Percentiles rank a stretch among this genome's conserved stretches.
Conservation (phyloP, 1,140 invertebrate genomes). For the Leptinotarsa defecta region DNA sequence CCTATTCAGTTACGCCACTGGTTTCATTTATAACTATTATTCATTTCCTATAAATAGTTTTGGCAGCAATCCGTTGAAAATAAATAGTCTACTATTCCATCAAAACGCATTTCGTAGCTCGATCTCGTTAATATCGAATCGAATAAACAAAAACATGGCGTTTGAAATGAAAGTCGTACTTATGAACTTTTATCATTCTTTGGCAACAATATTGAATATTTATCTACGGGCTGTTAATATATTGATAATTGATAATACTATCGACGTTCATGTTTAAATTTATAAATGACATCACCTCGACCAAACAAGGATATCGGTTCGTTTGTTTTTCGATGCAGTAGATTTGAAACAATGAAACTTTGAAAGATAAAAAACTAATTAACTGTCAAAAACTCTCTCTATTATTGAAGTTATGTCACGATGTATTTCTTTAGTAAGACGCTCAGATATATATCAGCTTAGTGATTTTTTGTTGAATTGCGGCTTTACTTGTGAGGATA, state of each 20-base stretch:
- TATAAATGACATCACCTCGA: slow-evolving; percentile 26
- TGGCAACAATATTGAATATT: slow-evolving; percentile 22
- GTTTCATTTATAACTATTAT: neutral
- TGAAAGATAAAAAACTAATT: no score
- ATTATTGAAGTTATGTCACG: no score
- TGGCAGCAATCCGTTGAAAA: slow-evolving; percentile 4
- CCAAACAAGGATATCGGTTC: slow-evolving; percentile 21
- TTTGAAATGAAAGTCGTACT: neutral
- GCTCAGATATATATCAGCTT: no score
- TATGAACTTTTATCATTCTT: neutral
- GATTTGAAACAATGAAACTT: neutral
- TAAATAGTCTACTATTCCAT: neutral
- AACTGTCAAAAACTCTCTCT: no score
- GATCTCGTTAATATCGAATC: neutral
- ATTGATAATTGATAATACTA: slow-evolving; percentile 25
- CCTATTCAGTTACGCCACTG: no score
- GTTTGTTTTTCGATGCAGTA: slow-evolving; percentile 13
- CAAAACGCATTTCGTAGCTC: neutral
- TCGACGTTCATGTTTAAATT: slow-evolving; percentile 25
- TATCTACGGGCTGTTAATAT: slow-evolving; percentile 20
- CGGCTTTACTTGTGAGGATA: no score
- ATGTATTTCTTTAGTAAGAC: no score
- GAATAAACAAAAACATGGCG: neutral
- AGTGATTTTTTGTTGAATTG: no score
- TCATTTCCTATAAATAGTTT: neutral